phyloP scores from a whole-genome alignment of 1,140 invertebrate genomes.

The Chlorops oryzae region DNA sequence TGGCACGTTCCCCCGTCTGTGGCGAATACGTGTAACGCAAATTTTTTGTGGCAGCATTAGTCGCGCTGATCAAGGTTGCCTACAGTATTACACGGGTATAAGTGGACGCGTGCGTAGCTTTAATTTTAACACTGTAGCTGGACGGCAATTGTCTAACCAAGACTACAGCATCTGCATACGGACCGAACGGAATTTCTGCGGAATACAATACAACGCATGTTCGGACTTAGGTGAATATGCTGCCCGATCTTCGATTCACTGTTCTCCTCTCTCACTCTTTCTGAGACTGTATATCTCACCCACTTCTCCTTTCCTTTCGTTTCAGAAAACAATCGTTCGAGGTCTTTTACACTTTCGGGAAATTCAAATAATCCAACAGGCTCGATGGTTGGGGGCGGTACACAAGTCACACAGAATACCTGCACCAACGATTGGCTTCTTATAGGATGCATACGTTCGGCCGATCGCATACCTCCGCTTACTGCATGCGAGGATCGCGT shows the following conservation, averaged over 20 bases:
- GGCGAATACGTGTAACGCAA: conserved; percentile 74
- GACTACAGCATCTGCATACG: conserved; percentile 82
- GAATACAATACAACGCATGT: conserved; percentile 75
- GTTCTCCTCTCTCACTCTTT: not conserved
- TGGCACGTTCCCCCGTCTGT: conserved; percentile 66
- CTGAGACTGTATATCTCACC: not conserved
- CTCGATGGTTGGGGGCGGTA: conserved; percentile 60
- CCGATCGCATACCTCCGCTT: conserved; percentile 38
- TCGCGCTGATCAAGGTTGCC: conserved; percentile 72
- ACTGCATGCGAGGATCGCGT: conserved; percentile 51
- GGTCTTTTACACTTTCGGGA: conserved; percentile 66
- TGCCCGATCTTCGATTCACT: not conserved
- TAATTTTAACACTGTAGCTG: conserved; percentile 69
- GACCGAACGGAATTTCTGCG: conserved; percentile 80
- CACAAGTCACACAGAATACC: conserved; percentile 47
- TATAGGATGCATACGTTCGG: conserved; percentile 62
- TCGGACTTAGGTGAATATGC: conserved; percentile 54
- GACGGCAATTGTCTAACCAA: conserved; percentile 80
- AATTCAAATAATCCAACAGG: conserved; percentile 62
- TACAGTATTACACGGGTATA: conserved; percentile 73
- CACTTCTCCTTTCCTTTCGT: conserved; percentile 3
- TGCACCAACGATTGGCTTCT: conserved; percentile 72
- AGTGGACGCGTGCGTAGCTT: conserved; percentile 73
- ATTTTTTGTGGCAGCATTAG: conserved; percentile 68
- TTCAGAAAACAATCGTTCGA: conserved; percentile 52